phyloP scores from a whole-genome alignment of 2,888 invertebrate species.

The Craniophora ligustri region DNA sequence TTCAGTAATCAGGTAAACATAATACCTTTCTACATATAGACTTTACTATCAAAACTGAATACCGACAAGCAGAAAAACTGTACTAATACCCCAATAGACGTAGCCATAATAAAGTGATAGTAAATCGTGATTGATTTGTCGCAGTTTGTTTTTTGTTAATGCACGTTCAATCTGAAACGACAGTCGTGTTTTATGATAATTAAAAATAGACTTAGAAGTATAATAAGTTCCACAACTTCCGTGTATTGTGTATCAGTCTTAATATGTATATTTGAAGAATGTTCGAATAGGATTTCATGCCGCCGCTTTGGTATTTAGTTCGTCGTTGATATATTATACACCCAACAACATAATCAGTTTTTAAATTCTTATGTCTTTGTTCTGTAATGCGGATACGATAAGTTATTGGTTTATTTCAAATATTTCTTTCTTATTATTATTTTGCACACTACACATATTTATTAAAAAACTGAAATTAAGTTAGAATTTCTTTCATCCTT shows the following conservation, averaged over 20 bases:
- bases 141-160: constrained; percentile 31
- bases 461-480: too few relatives aligned
- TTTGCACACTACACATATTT: too few relatives aligned
- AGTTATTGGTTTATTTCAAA: neutral
- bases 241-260: constrained; percentile 7
- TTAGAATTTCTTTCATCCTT: too few relatives aligned
- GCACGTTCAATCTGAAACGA: constrained; percentile 8
- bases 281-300: constrained; percentile 14
- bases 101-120: constrained; percentile 11
- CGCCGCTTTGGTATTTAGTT: neutral
- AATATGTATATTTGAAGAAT: constrained; percentile 9
- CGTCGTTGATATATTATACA: neutral
- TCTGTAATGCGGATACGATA: neutral
- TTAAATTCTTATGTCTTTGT: neutral
- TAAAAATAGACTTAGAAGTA: constrained; percentile 25
- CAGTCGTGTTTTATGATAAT: constrained; percentile 39
- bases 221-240: constrained; percentile 25
- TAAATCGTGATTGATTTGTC: constrained; percentile 41
- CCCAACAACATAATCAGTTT: neutral
- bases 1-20: too few relatives aligned
- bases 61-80: neutral
- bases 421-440: neutral
- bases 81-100: constrained; percentile 3
- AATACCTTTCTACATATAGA: too few relatives aligned
- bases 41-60: too few relatives aligned